Conservation (phyloP, 1,140 invertebrate genomes). For the Scaptomyza graminum region DNA sequence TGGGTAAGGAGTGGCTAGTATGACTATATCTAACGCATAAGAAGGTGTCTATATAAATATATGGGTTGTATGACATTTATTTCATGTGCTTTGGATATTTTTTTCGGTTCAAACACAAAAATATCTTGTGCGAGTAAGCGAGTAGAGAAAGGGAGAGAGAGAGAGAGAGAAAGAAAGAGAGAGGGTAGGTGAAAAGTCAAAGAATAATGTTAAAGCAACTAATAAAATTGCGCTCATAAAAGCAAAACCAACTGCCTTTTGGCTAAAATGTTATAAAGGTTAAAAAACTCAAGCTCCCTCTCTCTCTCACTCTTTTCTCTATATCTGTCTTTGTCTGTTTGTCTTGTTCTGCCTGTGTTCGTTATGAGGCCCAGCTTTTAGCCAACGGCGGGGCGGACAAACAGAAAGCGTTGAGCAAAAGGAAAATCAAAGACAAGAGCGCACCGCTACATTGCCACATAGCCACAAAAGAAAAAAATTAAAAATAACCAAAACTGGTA, state of each 20-base stretch:
- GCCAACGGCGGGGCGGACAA: slow-evolving; percentile 34
- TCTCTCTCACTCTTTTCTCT: neutral
- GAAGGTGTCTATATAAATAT: no score
- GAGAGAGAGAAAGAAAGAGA: neutral
- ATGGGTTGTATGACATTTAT: no score
- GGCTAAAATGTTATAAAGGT: slow-evolving; percentile 72
- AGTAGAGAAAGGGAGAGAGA: neutral
- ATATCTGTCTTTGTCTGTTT: neutral
- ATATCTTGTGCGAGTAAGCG: neutral
- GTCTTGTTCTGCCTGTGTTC: slow-evolving; percentile 31
- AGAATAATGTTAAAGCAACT: slow-evolving; percentile 62
- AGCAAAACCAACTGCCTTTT: slow-evolving; percentile 71
- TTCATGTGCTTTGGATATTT: no score
- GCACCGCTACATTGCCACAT: slow-evolving; percentile 53
- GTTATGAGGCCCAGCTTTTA: slow-evolving; percentile 45
- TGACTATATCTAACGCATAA: no score
- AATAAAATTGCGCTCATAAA: slow-evolving; percentile 79
- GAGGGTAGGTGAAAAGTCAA: slow-evolving; percentile 5
- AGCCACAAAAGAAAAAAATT: slow-evolving; percentile 60
- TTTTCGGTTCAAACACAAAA: no score
- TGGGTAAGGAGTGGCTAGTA: no score
- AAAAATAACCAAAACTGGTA: slow-evolving; percentile 56
- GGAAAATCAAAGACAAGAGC: slow-evolving; percentile 71
- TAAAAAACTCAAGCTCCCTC: slow-evolving; percentile 51
- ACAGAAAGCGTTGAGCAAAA: slow-evolving; percentile 30